These are phyloP conservation scores for Palythoa heliodiscus DNA, from an alignment of 92 coral and sea anemone genomes.

Conservation along the genomic window DNA sequence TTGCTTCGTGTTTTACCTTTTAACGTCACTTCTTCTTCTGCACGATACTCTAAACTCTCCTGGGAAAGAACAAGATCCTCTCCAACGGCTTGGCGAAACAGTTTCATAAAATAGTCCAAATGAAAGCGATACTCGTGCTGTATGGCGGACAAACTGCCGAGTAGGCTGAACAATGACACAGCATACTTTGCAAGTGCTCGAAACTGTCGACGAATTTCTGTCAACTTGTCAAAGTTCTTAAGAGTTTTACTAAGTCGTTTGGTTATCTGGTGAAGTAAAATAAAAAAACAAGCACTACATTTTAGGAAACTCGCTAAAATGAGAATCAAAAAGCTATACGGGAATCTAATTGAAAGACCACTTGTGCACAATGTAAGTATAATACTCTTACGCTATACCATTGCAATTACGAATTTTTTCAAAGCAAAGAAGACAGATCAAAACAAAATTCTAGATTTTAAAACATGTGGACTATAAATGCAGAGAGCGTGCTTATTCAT, in stretches of 20 bases:
- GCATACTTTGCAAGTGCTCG: conserved; percentile 84
- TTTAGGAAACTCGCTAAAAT: background rate
- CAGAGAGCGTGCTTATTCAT: too few species aligned
- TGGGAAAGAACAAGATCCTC: conserved; percentile 60
- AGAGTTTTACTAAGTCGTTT: conserved; percentile 81
- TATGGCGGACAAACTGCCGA: conserved; percentile 74
- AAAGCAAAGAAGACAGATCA: too few species aligned
- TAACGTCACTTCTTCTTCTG: conserved; percentile 54
- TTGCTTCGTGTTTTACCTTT: conserved; percentile 8
- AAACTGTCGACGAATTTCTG: conserved; percentile 74
- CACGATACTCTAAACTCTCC: conserved; percentile 74
- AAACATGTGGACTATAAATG: too few species aligned
- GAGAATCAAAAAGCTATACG: too few species aligned
- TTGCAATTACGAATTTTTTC: too few species aligned
- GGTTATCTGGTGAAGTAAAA: conserved; percentile 65
- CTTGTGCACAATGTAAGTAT: too few species aligned
- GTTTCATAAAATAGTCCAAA: conserved; percentile 77
- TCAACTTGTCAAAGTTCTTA: conserved; percentile 78
- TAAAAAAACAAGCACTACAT: background rate
- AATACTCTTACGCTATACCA: too few species aligned
- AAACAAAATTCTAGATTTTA: too few species aligned
- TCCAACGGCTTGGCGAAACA: conserved; percentile 85
- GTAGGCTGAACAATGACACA: conserved; percentile 80
- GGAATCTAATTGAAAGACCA: too few species aligned
- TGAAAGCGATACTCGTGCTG: conserved; percentile 98